Evolutionary conservation across 2,888 invertebrate species (phyloP), one percentile per base, ranked within the genome.

Genomic region (Pseudococcus viburni): DNA sequence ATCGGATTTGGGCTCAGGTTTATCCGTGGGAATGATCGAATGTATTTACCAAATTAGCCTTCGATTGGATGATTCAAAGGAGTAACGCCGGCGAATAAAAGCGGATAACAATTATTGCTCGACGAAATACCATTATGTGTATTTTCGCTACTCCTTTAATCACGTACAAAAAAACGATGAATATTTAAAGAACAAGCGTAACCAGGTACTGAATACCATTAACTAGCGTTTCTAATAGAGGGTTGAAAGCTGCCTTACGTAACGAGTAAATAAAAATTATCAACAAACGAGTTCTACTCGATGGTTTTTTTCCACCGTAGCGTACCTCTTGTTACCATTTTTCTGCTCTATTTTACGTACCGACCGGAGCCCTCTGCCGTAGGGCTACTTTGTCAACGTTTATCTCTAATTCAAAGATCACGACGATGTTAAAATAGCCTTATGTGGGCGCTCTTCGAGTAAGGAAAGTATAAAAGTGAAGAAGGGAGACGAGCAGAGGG

Each of bases 151-250:
- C 9, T 42, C 80, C 80, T 83, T 83, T 83, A 83, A 83, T 83
- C 39, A 46, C 80, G 19, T 22, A 33, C 26, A 33, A 22, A 64
- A 64, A 64, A 46, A 42, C 80, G 46, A 83, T 83, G 80, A 83
- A 83, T 83, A 83, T 83, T 83, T 83, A 83, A 83, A 83, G 80
- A 83, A 83, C 80, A 83, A 83, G 46, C 80, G 80, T 83, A 83
- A 83, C 80, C 80, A 83, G 80, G 42, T 83, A 83, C 5, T 83
- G 80, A 83, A 83, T 83, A 80, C 46, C 80, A 83, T 83, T 83
- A 73, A 73, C 73, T 73, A 73, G 73, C 33, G 73, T 73, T 33
- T 33, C 64, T 64, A 64, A 73, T 73, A 83, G 80, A 83, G 80
- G 80, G 80, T 83, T 83, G 80, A 83, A 83, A 83, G 80, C 80